A percentile compares a stretch with the other conserved stretches of the same genome.
Evolutionary conservation across 2,888 invertebrate genomes (phyloP).

Genomic region (Chelonus formosanus): DNA sequence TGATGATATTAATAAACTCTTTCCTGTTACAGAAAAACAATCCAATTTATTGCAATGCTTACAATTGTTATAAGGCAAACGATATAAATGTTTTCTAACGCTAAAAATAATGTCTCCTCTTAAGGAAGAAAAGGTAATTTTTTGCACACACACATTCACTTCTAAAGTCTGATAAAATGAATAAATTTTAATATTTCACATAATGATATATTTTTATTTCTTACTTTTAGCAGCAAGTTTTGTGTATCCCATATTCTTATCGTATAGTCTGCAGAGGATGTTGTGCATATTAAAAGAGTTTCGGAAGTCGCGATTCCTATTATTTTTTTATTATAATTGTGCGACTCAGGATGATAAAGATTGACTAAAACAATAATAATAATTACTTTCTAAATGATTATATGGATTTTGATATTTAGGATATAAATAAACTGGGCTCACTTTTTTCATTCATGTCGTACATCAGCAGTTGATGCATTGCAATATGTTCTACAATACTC

Average conservation of each 20-base stretch:
- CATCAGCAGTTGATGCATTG: constrained; percentile 46
- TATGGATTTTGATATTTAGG: too few relatives aligned
- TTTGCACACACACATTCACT: constrained; percentile 42
- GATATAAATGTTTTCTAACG: constrained; percentile 48
- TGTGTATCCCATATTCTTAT: too few relatives aligned
- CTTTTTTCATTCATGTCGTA: constrained; percentile 44
- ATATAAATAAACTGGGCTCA: constrained; percentile 26
- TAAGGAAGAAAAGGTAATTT: constrained; percentile 44
- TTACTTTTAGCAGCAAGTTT: too few relatives aligned
- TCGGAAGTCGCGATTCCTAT: too few relatives aligned
- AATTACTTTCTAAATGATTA: too few relatives aligned
- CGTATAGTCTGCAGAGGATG: too few relatives aligned
- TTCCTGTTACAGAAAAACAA: neutral
- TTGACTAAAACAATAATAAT: too few relatives aligned
- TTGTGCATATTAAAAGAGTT: too few relatives aligned
- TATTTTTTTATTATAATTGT: too few relatives aligned
- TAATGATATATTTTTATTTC: neutral
- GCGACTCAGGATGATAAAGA: too few relatives aligned
- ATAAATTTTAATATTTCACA: neutral
- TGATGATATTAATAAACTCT: constrained; percentile 4
- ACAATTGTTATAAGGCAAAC: constrained; percentile 48
- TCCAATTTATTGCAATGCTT: constrained; percentile 9
- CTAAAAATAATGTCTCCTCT: constrained; percentile 49
- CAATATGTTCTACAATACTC: constrained; percentile 34
- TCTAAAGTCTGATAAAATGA: constrained; percentile 41